Evolutionary conservation across 2,888 invertebrate species (phyloP).

Genomic region (Phengaris alcon): DNA sequence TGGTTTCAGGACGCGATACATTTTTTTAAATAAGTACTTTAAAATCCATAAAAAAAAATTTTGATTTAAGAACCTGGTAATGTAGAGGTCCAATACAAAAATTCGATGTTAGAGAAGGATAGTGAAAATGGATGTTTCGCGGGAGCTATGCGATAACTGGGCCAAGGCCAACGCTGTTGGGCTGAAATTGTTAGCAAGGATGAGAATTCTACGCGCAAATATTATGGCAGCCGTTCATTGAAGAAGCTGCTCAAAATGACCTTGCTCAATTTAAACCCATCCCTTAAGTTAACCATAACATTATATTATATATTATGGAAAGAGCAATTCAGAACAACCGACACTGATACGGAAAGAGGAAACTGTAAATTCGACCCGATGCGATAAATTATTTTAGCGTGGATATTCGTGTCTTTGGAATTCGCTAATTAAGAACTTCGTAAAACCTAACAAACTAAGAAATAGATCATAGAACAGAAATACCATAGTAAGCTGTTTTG

Average conservation of each 20-base stretch:
- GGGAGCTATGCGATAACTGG: constrained; percentile 16
- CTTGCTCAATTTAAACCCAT: not conserved
- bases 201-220: constrained; percentile 20
- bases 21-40: too few species aligned
- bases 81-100: not conserved
- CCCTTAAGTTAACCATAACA: not conserved
- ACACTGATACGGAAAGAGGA: too few species aligned
- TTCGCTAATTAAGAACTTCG: too few species aligned
- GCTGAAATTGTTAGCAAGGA: constrained; percentile 17
- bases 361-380: too few species aligned
- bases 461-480: too few species aligned
- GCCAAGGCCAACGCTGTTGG: constrained; percentile 29
- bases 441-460: too few species aligned
- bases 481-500: too few species aligned
- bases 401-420: too few species aligned
- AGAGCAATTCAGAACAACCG: too few species aligned
- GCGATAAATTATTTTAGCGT: too few species aligned
- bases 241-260: not conserved
- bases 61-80: not conserved
- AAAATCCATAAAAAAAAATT: too few species aligned
- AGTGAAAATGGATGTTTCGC: constrained; percentile 9
- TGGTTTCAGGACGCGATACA: not conserved
- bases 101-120: constrained; percentile 19
- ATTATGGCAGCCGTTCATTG: constrained; percentile 18
- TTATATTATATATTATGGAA: too few species aligned